Evolutionary conservation across 2,888 invertebrate species (phyloP), one percentile per base, ranked within the genome.

Genomic region (Myopa testacea): DNA sequence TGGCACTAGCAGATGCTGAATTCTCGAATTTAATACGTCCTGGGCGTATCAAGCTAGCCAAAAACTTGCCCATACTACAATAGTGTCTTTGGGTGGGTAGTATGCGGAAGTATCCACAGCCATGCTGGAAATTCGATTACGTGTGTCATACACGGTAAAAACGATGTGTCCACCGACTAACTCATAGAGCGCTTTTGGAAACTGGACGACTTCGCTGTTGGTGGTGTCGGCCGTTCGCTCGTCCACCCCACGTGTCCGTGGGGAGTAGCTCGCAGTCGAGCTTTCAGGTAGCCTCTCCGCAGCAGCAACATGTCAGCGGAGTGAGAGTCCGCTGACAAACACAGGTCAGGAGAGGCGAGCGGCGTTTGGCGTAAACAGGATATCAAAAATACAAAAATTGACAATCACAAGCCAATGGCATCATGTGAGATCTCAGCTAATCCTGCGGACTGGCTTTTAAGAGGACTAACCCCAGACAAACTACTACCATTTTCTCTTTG

Each of bases 141-240:
- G 3, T 40, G 19, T 26, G 26, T 26, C 62, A 63, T 63, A 63
- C 12, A 63, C 34, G 62, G 4, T 63, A 12, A 63, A 26, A 63
- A 63, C 16, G 34, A 63, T 14, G 1, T 26, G 34, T n/a, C 62
- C 34, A 34, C 34, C 62, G 34, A 71, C n/a, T 4, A 71, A 19
- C n/a, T 52, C 19, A 34, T 75, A 55, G 74, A 78, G 74, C 63
- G 69, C 4, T 78, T 78, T 65, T 78, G 71, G 76, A 74, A 74
- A 76, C 40, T 79, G 4, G 45, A 76, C 6, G 26, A 26, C 26
- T 52, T 52, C 10, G 3, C 52, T 14, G 8, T 8, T 12, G 14
- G 14, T 8, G 8, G 14, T 52, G 52, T 14, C 8, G 14, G 10
- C 14, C n/a, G n/a, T n/a, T n/a, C n/a, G 52, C 14, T 52, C 8